Base-by-base conservation (phyloP, 2,888 invertebrate genomes). In the Seladonia tumulorum region DNA sequence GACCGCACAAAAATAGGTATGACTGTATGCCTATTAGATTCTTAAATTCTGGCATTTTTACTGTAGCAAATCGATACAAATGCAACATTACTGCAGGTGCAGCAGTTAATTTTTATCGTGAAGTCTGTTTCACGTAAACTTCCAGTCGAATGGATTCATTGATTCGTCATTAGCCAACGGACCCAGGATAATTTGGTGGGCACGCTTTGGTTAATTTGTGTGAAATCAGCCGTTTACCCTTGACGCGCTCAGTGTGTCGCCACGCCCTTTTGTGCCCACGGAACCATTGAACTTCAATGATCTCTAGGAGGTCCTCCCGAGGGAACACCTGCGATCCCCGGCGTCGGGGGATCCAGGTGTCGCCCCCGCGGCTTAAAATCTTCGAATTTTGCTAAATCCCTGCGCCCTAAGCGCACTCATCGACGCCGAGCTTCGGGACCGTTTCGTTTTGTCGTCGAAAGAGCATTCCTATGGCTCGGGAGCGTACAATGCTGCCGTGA, bases 191-290 rank as follows among this genome's bases (percentile, higher is more conserved):
- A 82, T 72, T 74, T 70, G 66, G 35, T 72, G 77, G 68, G 35
- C 74, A 72, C 81, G 90, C 89, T 93, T 91, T 90, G 92, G 89
- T 93, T 93, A 93, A 94, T 93, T 93, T 92, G 91, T 91, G 93
- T 92, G 91, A 93, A 94, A 93, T 92, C 91, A 89, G 79, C 90
- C 86, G 88, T 90, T 92, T 91, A 89, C 90, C 91, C 90, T 88
- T 84, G 89, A 89, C 88, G 86, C 88, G 89, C 85, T 86, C 91
- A 89, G 89, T 91, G 86, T 92, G 91, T 88, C 90, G 90, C 88
- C 91, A 91, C 90, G 88, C 90, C 92, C 93, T 92, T 93, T 94
- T 93, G 90, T 92, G 78, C 83, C 85, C 77, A 60, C 82, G 79
- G 82, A 88, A 83, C 89, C 91, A 91, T 91, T 88, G 84, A 91